Conservation (phyloP, 2,888 invertebrate genomes). For the Meandrusa payeni region DNA sequence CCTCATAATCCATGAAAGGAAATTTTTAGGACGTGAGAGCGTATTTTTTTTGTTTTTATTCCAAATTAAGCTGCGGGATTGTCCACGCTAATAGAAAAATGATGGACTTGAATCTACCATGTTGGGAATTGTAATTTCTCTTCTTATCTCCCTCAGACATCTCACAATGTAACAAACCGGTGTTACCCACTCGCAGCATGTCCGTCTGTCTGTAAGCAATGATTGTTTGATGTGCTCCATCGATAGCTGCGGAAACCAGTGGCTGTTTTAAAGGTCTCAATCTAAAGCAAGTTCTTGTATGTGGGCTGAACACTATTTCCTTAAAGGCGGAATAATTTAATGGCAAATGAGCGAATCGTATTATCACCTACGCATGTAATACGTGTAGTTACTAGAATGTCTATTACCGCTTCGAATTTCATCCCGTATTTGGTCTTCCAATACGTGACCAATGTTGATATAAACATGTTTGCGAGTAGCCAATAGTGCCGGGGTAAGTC, state of each 20-base stretch:
- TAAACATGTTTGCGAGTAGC: too few species aligned
- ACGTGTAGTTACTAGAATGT: too few species aligned
- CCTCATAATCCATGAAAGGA: too few species aligned
- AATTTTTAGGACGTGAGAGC: too few species aligned
- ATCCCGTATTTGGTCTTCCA: neutral
- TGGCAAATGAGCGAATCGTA: neutral
- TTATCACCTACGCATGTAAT: constrained; percentile 5
- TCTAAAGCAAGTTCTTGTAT: constrained; percentile 13
- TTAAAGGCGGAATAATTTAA: constrained; percentile 23
- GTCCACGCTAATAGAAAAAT: too few species aligned
- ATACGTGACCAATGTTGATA: too few species aligned
- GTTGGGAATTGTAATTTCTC: constrained; percentile 36
- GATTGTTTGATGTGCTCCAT: constrained; percentile 36
- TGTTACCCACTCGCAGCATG: constrained; percentile 36
- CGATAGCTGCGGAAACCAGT: constrained; percentile 9
- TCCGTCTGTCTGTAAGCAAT: constrained; percentile 34
- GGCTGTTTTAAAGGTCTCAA: constrained; percentile 18
- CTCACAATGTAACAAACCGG: constrained; percentile 33
- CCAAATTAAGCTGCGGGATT: too few species aligned
- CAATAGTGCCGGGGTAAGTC: too few species aligned
- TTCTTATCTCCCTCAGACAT: constrained; percentile 29
- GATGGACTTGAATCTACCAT: too few species aligned
- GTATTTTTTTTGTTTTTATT: too few species aligned
- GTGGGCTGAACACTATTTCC: constrained; percentile 21
- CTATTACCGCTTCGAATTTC: neutral